phyloP scores from a whole-genome alignment of 2,113 vertebrate species.

The Scalopus aquaticus region DNA sequence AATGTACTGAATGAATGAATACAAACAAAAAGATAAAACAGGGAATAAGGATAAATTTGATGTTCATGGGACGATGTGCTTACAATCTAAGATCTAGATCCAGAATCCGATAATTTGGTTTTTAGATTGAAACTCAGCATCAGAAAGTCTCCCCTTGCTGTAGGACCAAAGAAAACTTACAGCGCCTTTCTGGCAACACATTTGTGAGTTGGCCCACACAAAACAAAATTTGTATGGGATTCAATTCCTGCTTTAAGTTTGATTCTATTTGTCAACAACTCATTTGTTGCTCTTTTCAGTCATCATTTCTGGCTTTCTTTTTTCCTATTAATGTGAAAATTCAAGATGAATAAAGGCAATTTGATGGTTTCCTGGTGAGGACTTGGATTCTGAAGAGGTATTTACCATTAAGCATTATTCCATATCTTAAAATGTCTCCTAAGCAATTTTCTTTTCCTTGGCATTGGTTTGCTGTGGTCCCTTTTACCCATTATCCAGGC shows the following conservation, averaged over 20 bases:
- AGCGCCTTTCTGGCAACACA: constrained; percentile 24
- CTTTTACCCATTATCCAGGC: constrained; percentile 2
- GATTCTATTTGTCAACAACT: constrained; percentile 26
- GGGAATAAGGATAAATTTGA: constrained; percentile 26
- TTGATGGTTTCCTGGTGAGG: not conserved
- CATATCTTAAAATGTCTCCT: not conserved
- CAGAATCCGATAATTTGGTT: not conserved
- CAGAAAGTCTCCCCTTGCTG: not conserved
- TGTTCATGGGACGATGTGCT: constrained; percentile 27
- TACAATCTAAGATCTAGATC: not conserved
- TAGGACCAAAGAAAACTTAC: constrained; percentile 21
- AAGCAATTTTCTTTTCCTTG: not conserved
- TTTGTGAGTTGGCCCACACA: not conserved
- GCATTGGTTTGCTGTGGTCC: not conserved
- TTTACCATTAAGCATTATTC: not conserved
- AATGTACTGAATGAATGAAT: not conserved
- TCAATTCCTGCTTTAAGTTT: constrained; percentile 50
- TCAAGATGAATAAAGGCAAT: constrained; percentile 43
- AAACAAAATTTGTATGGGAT: not conserved
- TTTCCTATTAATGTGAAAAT: constrained; percentile 12
- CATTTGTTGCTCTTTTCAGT: constrained; percentile 34
- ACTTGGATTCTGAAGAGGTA: constrained; percentile 6
- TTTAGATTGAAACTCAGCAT: constrained; percentile 27
- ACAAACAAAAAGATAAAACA: constrained; percentile 8
- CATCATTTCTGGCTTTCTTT: constrained; percentile 4